Evolutionary conservation across 2,113 vertebrate species (phyloP).

Genomic region (Numenius arquata): DNA sequence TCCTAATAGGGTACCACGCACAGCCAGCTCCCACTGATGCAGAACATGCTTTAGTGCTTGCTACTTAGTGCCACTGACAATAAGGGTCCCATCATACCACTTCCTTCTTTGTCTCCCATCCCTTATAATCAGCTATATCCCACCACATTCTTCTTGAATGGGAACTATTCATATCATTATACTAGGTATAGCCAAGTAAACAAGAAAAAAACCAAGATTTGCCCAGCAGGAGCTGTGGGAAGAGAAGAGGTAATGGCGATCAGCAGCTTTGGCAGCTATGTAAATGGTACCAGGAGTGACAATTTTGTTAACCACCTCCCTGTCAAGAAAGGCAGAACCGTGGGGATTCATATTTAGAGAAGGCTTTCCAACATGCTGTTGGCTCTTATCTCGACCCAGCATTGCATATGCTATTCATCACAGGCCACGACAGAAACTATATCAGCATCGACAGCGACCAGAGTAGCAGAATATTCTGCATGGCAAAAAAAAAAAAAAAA

Average conservation of each 20-base stretch:
- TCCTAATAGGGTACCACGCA: background rate
- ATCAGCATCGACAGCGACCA: background rate
- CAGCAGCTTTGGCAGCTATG: background rate
- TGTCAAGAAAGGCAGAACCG: background rate
- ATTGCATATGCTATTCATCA: background rate
- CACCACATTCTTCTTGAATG: background rate
- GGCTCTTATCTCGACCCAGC: constrained; percentile 35
- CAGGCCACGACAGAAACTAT: background rate
- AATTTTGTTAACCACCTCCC: background rate
- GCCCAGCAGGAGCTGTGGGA: background rate
- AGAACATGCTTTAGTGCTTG: background rate
- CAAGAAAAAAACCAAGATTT: background rate
- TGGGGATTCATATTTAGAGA: background rate
- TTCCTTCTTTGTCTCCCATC: background rate
- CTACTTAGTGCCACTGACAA: background rate
- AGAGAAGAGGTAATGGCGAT: background rate
- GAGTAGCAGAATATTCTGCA: background rate
- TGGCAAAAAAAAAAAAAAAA: background rate
- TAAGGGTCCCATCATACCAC: background rate
- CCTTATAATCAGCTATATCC: background rate
- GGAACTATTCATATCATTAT: background rate
- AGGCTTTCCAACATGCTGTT: background rate
- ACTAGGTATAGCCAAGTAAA: background rate
- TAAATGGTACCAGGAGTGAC: background rate
- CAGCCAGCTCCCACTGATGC: background rate